Percentiles rank a stretch among this genome's conserved stretches.
Evolutionary conservation across 2,888 invertebrate species (phyloP).

Genomic region (Nemapogon koenigi): DNA sequence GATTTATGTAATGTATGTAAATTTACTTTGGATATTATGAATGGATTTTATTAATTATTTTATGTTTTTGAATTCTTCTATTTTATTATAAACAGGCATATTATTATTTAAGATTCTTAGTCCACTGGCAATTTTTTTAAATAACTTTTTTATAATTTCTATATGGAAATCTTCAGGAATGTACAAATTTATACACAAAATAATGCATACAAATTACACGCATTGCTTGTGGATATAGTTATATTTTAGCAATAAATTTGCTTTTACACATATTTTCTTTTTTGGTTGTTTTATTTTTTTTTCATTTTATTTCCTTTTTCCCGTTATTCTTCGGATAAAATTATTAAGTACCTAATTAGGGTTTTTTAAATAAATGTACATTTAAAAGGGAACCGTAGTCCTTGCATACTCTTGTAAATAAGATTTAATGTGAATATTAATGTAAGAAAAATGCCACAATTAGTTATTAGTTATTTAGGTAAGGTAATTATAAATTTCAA

Average conservation of each 20-base stretch:
- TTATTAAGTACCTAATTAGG: no score
- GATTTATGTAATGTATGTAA: constrained; percentile 43
- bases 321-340: constrained; percentile 10
- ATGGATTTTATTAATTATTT: constrained; percentile 54
- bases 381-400: constrained; percentile 58
- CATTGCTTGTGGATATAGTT: constrained; percentile 52
- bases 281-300: constrained; percentile 38
- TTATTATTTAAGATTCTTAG: no score
- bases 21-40: constrained; percentile 60
- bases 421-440: constrained; percentile 27
- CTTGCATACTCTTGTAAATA: constrained; percentile 58
- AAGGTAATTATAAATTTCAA: constrained; percentile 23
- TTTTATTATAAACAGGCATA: constrained; percentile 7
- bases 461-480: constrained; percentile 32
- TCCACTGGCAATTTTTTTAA: no score
- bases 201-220: constrained; percentile 19
- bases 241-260: constrained; percentile 65
- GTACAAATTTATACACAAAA: constrained; percentile 52
- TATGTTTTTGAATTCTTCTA: constrained; percentile 21
- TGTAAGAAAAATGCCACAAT: constrained; percentile 38
- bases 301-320: constrained; percentile 24
- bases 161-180: constrained; percentile 20
- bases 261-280: constrained; percentile 49
- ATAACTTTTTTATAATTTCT: no score
- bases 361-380: no score